Evolutionary conservation across 2,797 vertebrate genomes (phyloP).

Genomic region (Mionectes olivaceus): DNA sequence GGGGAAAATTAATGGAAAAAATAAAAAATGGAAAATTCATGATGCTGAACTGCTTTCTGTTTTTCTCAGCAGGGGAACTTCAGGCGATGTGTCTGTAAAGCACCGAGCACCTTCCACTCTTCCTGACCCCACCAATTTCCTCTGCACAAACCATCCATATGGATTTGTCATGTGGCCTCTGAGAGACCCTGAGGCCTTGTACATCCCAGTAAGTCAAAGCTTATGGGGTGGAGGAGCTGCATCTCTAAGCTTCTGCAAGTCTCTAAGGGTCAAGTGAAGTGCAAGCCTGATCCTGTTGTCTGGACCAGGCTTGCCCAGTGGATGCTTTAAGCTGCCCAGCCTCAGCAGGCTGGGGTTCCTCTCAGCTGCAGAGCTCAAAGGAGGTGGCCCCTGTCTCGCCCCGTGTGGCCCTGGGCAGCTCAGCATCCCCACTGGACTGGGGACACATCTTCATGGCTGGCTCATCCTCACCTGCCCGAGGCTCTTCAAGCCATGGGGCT

Average conservation of each 20-base stretch:
- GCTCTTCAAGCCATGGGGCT: neutral
- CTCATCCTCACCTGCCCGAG: neutral
- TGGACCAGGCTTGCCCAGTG: neutral
- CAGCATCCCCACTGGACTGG: neutral
- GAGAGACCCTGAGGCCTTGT: neutral
- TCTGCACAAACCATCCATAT: neutral
- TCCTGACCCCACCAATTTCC: constrained; percentile 2
- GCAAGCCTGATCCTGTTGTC: neutral
- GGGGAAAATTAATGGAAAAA: neutral
- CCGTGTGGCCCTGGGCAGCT: neutral
- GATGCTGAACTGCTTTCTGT: neutral
- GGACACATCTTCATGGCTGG: neutral
- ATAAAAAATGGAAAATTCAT: neutral
- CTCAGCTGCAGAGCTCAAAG: neutral
- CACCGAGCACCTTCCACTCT: neutral
- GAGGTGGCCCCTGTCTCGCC: neutral
- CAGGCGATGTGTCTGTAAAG: neutral
- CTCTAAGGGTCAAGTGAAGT: constrained; percentile 9
- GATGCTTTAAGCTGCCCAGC: neutral
- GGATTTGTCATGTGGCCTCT: neutral
- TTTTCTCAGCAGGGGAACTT: neutral
- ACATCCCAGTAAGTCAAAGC: neutral
- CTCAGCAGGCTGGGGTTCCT: neutral
- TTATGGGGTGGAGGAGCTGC: neutral
- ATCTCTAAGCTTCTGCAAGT: neutral